Evolutionary conservation across 2,113 vertebrate genomes (phyloP), one percentile per base, ranked within the genome.

Genomic region (Paramisgurnus dabryanus): DNA sequence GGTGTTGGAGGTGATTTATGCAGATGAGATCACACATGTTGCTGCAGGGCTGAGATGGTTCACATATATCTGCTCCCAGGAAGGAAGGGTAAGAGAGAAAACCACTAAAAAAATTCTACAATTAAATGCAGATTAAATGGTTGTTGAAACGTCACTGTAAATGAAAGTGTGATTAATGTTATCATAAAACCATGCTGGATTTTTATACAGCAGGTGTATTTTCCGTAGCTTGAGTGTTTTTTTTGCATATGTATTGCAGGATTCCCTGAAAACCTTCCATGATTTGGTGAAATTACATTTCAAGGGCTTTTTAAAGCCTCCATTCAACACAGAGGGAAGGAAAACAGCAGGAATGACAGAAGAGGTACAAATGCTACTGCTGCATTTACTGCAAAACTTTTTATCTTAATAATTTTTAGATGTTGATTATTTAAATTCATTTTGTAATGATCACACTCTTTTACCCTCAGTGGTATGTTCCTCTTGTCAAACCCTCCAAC

Each of bases 21-120:
- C 69, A 0, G 90, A 91, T 76, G 90, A 91, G 76, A 89, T 91
- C 71, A 91, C 90, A 3, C 90, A 91, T 10, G 90, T 91, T 77
- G 89, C 90, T 45, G 86, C 90, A 4, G 90, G 90, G 3, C 81
- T 91, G 61, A 84, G 85, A 39, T 91, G 90, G 90, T 91, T 91
- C 76, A 91, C 89, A 18, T 86, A 89, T 83, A 87, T 91, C 80
- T 91, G 90, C 79, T 69, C 84, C 4, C 64, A 88, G 58, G 88
- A 90, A 80, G 81, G 78, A 66, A 55, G 79, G 82, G 90, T 91
- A 83, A 68, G 34, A 70, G 45, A 13, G 64, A 41, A 39, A 39
- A 22, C 50, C 12, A 2, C 13, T 7, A 61, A 18, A 7, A 17
- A 8, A 47, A 47, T 47, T 7, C 45, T 10, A 47, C 4, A 9